A percentile compares a stretch with the other conserved stretches of the same genome.
Evolutionary conservation across 1,140 invertebrate genomes (phyloP).

Genomic region (Zaprionus africanus): DNA sequence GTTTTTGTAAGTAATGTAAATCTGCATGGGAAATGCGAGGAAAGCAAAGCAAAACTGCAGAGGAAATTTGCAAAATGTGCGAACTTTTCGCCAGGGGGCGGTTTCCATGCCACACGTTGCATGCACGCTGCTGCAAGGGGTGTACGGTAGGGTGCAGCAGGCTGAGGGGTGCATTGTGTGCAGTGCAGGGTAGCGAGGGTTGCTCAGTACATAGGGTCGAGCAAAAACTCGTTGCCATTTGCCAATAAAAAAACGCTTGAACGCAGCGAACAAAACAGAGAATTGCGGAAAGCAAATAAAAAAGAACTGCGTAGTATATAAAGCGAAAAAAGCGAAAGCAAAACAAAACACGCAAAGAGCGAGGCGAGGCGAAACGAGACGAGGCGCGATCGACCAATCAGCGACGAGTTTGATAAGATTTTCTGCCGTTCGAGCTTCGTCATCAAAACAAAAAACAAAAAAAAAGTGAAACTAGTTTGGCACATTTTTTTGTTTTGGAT

Average conservation of each 20-base stretch:
- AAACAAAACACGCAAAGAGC: constrained; percentile 28
- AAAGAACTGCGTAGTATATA: constrained; percentile 74
- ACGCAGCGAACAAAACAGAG: constrained; percentile 68
- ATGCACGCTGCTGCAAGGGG: background rate
- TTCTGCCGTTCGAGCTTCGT: constrained; percentile 45
- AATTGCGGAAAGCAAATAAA: constrained; percentile 57
- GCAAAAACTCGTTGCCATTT: constrained; percentile 21
- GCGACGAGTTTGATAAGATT: constrained; percentile 74
- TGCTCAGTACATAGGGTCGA: constrained; percentile 4
- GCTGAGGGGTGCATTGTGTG: background rate
- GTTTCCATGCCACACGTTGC: constrained; percentile 10
- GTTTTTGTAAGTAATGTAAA: constrained; percentile 23
- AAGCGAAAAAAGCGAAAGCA: constrained; percentile 26
- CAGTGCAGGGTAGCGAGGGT: constrained; percentile 24
- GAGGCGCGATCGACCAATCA: constrained; percentile 70
- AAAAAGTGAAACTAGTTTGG: constrained; percentile 60
- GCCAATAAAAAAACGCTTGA: constrained; percentile 74
- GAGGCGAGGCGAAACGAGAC: constrained; percentile 28
- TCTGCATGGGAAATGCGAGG: background rate
- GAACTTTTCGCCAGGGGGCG: constrained; percentile 15
- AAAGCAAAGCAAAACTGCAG: background rate
- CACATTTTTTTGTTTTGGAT: constrained; percentile 13
- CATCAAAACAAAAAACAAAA: constrained; percentile 46
- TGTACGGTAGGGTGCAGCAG: background rate
- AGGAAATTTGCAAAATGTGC: background rate